Percentiles rank a stretch among this genome's conserved stretches.
Conservation (phyloP, 2,797 vertebrate genomes). For the Falco biarmicus region DNA sequence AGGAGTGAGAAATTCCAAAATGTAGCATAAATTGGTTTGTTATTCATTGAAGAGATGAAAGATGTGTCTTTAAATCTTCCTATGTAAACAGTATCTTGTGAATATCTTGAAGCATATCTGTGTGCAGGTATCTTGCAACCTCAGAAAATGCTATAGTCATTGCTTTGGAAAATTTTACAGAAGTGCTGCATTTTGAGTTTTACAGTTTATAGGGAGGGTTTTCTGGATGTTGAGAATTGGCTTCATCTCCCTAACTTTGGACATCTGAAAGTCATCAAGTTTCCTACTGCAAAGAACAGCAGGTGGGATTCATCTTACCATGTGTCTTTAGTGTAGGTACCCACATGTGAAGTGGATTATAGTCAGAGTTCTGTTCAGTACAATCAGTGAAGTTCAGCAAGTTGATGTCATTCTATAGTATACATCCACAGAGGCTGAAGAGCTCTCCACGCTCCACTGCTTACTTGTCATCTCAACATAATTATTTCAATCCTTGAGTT, state of each 20-base stretch:
- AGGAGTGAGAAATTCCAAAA: neutral
- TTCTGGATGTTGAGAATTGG: neutral
- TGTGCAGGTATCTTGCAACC: neutral
- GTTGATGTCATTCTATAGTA: neutral
- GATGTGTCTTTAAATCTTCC: neutral
- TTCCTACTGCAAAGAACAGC: neutral
- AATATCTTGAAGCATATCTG: neutral
- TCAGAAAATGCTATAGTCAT: neutral
- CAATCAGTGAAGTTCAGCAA: neutral
- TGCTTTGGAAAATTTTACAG: neutral
- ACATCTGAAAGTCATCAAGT: neutral
- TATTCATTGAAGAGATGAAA: neutral
- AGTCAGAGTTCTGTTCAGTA: neutral
- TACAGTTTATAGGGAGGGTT: neutral
- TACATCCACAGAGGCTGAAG: neutral
- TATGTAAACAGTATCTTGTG: neutral
- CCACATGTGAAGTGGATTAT: neutral
- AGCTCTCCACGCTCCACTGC: neutral
- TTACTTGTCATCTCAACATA: neutral
- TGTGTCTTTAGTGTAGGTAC: neutral
- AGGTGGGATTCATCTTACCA: neutral
- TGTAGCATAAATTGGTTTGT: fast-evolving
- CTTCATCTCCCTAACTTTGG: neutral
- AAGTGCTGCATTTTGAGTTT: neutral
- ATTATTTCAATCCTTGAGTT: neutral